Base-by-base conservation (phyloP, 1,140 invertebrate species). In the Anadara kagoshimensis region DNA sequence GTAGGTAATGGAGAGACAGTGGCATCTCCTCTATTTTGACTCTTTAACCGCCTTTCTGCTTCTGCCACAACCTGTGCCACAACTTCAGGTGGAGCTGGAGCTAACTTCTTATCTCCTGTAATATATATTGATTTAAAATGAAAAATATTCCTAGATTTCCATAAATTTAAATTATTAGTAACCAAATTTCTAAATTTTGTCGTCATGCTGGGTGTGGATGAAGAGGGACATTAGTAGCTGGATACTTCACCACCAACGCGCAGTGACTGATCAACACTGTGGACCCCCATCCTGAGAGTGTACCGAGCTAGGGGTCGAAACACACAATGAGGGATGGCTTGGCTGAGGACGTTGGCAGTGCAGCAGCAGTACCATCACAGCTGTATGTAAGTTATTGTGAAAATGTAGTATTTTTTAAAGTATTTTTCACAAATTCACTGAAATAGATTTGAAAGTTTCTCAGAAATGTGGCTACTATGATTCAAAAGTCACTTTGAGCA, bases 41-140 rank as follows among this genome's bases (percentile, higher is more conserved):
- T 45, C 54, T 83, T 83, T 14, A 86, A 45, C 26, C 81, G 80
- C 22, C 73, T 79, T 62, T 85, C 79, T 43, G 85, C 83, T 47
- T 85, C 78, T 22, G 84, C 84, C 5, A 87, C 81, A 69, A 87
- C 82, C 69, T 85, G 83, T 54, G 85, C 85, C 18, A 87, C 84
- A 47, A 83, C 76, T 11, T 87, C 85, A 26, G 85, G 78, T 51
- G 84, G 75, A 8, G 78, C 85, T 57, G 85, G 85, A 11, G 83
- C 78, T 26, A 87, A 51, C 29, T 76, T 77, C 49, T 76, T 85
- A 36, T 83, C 81, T 45, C 85, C 85, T 85, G 64, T 22, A 77
- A 68, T 49, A 64, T 41, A 26, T 49, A 36, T 41, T 18, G 12
- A 54, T 22, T 14, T n/a, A 58, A 5, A 22, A 69, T n/a, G 29